Percentiles rank a stretch among this genome's conserved stretches.
phyloP scores from a whole-genome alignment of 2,888 invertebrate species.

The Heptascelio sp. region DNA sequence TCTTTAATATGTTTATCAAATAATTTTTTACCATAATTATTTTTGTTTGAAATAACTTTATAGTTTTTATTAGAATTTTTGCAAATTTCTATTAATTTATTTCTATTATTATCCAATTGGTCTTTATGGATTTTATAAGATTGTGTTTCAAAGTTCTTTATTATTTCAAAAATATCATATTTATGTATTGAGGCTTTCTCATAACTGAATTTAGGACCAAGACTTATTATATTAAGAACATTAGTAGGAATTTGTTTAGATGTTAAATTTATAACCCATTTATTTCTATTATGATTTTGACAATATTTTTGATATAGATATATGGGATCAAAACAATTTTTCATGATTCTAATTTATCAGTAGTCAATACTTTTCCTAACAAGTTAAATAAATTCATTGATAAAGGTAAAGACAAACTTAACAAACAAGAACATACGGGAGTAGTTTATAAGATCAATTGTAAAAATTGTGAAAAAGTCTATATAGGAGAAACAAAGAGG shows the following conservation, averaged over 20 bases:
- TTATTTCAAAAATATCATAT: constrained; percentile 3
- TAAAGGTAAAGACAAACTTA: no score
- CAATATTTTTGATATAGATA: no score
- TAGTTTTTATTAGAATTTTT: no score
- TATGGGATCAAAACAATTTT: no score
- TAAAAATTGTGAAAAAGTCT: no score
- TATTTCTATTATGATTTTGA: background rate
- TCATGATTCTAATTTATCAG: no score
- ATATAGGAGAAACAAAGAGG: no score
- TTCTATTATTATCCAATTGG: background rate
- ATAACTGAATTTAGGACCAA: constrained; percentile 7
- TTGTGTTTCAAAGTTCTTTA: background rate
- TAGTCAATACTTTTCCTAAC: no score
- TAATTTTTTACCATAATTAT: background rate
- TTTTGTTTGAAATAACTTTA: no score
- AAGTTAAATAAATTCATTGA: no score
- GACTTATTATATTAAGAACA: background rate
- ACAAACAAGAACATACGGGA: no score
- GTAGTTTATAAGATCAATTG: no score
- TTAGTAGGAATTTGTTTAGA: background rate
- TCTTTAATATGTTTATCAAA: background rate
- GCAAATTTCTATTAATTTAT: background rate
- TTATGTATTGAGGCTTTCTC: background rate
- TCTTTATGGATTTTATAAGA: background rate
- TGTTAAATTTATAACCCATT: constrained; percentile 3